Conservation (phyloP, 2,888 invertebrate genomes). For the Phasia obesa region DNA sequence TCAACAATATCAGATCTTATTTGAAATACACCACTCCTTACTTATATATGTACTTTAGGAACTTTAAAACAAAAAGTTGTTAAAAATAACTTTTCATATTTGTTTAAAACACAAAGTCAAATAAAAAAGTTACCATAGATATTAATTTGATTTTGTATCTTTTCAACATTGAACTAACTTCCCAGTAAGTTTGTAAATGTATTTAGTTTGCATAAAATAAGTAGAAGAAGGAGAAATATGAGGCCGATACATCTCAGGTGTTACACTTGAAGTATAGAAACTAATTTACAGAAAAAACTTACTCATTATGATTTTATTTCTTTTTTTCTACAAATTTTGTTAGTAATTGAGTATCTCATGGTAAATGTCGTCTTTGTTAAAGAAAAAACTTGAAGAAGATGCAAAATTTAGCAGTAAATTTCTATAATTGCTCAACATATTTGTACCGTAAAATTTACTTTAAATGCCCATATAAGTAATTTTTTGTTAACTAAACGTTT, state of each 20-base stretch:
- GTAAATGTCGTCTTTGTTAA: too few species aligned
- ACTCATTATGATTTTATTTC: background rate
- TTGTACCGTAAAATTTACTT: too few species aligned
- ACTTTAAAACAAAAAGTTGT: constrained; percentile 32
- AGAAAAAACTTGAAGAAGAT: too few species aligned
- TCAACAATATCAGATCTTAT: constrained; percentile 28
- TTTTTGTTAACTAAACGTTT: too few species aligned
- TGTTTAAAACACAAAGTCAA: constrained; percentile 37
- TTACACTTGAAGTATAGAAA: constrained; percentile 7
- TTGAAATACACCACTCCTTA: background rate
- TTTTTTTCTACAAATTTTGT: background rate
- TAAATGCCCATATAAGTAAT: too few species aligned
- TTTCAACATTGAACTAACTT: constrained; percentile 21
- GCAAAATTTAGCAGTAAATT: too few species aligned
- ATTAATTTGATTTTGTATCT: constrained; percentile 45
- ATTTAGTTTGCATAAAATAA: constrained; percentile 46
- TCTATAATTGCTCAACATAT: too few species aligned
- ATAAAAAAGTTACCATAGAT: constrained; percentile 43
- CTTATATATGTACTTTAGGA: background rate
- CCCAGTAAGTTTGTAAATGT: constrained; percentile 37
- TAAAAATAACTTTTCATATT: constrained; percentile 36
- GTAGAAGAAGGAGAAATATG: background rate
- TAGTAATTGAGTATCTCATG: background rate
- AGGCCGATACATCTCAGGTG: constrained; percentile 12
- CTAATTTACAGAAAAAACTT: constrained; percentile 3